A percentile compares a stretch with the other conserved stretches of the same genome.
phyloP scores from a whole-genome alignment of 2,888 invertebrate genomes.

The Perizoma affinitatum region DNA sequence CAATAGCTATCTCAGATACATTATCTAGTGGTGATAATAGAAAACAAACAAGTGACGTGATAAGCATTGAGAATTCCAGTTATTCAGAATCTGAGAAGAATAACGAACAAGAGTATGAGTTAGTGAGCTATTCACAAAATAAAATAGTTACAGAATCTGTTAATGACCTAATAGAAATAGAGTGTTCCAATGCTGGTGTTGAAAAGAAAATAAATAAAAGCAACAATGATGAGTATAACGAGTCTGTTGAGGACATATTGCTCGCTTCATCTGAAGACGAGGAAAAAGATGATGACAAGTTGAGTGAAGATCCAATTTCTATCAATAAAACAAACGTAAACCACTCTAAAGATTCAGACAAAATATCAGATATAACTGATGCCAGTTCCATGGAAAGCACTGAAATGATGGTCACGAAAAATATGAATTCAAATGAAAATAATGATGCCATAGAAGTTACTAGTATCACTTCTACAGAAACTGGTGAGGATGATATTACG shows the following conservation, averaged over 20 bases:
- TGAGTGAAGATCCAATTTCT: neutral
- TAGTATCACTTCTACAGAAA: slow-evolving; percentile 18
- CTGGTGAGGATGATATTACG: slow-evolving; percentile 3
- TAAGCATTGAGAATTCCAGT: slow-evolving; percentile 77
- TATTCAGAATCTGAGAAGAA: slow-evolving; percentile 67
- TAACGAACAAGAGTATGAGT: slow-evolving; percentile 33
- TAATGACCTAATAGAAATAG: slow-evolving; percentile 40
- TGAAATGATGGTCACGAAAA: neutral
- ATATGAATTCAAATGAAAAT: neutral
- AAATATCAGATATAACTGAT: slow-evolving; percentile 10
- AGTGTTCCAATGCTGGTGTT: slow-evolving; percentile 35
- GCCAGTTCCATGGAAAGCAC: slow-evolving; percentile 13
- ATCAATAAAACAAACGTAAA: slow-evolving; percentile 5
- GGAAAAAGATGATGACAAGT: slow-evolving; percentile 8
- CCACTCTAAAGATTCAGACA: slow-evolving; percentile 3
- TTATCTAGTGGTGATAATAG: slow-evolving; percentile 54
- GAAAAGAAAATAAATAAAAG: slow-evolving; percentile 38
- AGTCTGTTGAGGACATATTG: slow-evolving; percentile 57
- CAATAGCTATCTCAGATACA: slow-evolving; percentile 68
- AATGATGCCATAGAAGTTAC: slow-evolving; percentile 9
- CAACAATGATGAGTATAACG: slow-evolving; percentile 51
- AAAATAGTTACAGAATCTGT: slow-evolving; percentile 20
- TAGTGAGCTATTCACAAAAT: slow-evolving; percentile 12
- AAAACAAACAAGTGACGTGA: slow-evolving; percentile 54
- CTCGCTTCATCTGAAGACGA: slow-evolving; percentile 63